phyloP scores from a whole-genome alignment of 2,113 vertebrate genomes.

The Podocnemis expansa region DNA sequence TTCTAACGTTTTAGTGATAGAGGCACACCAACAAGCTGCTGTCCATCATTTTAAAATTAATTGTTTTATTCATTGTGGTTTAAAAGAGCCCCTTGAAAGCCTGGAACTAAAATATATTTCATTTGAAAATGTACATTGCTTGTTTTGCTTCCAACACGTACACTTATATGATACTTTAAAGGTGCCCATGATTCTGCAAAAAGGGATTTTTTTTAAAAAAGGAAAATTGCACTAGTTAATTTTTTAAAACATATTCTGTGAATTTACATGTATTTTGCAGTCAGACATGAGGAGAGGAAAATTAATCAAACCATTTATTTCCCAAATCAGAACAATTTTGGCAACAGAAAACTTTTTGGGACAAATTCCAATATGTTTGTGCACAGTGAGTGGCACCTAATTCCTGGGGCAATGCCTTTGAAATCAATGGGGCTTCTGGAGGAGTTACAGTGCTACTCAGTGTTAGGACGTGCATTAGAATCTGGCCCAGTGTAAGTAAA shows the following conservation, averaged over 20 bases:
- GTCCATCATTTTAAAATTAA: background rate
- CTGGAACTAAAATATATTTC: background rate
- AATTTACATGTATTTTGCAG: conserved; percentile 15
- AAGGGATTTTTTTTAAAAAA: conserved; percentile 8
- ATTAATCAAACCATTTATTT: conserved; percentile 36
- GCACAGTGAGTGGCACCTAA: background rate
- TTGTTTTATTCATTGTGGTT: conserved; percentile 50
- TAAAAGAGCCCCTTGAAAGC: conserved; percentile 20
- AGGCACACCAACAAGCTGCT: conserved; percentile 15
- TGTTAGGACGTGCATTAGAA: conserved; percentile 26
- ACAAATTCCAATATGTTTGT: background rate
- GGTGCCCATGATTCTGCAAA: background rate
- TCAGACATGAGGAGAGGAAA: conserved; percentile 32
- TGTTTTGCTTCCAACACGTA: background rate
- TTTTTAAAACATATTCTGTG: background rate
- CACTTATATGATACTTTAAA: background rate
- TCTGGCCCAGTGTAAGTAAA: background rate
- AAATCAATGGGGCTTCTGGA: conserved; percentile 13
- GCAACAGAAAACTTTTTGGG: background rate
- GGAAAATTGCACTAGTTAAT: conserved; percentile 16
- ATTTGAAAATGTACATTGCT: background rate
- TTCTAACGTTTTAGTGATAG: conserved; percentile 45
- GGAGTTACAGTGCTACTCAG: background rate
- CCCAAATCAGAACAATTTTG: background rate
- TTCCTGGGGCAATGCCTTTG: conserved; percentile 8